Evolutionary conservation across 2,888 invertebrate species (phyloP).

Genomic region (Archips crataeganus): DNA sequence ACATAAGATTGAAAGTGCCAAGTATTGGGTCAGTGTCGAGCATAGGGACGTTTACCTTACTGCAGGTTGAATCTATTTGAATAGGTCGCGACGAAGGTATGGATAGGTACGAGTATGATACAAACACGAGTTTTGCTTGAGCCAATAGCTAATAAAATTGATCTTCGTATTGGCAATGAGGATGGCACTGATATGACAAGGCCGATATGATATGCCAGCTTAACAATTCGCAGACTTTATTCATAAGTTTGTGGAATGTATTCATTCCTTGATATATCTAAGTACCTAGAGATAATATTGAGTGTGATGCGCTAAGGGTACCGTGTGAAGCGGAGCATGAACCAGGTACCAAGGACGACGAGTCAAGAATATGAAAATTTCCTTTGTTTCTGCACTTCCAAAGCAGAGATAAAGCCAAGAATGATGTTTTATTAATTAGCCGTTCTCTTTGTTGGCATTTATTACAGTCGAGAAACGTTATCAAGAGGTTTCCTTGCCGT

Average conservation of each 20-base stretch:
- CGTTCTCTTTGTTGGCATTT: slow-evolving; percentile 22
- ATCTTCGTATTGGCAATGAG: not conserved
- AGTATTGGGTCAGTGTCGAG: too few species aligned
- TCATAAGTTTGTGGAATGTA: not conserved
- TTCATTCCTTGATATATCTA: slow-evolving; percentile 10
- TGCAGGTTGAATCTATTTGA: too few species aligned
- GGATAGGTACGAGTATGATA: not conserved
- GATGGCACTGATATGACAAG: slow-evolving; percentile 3
- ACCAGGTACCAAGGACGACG: slow-evolving; percentile 58
- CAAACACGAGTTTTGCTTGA: not conserved
- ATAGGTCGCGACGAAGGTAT: not conserved
- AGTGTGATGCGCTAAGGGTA: slow-evolving; percentile 19
- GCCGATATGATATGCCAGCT: not conserved
- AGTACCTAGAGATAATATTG: not conserved
- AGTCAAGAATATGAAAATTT: slow-evolving; percentile 56
- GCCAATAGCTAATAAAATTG: not conserved
- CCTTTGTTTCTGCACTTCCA: slow-evolving; percentile 50
- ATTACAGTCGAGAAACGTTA: not conserved
- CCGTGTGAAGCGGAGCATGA: slow-evolving; percentile 58
- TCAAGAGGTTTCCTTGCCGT: not conserved
- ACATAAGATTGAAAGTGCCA: too few species aligned
- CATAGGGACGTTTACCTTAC: too few species aligned
- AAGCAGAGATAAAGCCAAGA: slow-evolving; percentile 26
- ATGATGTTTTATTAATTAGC: slow-evolving; percentile 16
- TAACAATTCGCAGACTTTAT: slow-evolving; percentile 1